A percentile compares a stretch with the other conserved stretches of the same genome.
These are phyloP conservation scores for Delia radicum DNA, from an alignment of 1,140 invertebrate genomes.

Conservation along the genomic window DNA sequence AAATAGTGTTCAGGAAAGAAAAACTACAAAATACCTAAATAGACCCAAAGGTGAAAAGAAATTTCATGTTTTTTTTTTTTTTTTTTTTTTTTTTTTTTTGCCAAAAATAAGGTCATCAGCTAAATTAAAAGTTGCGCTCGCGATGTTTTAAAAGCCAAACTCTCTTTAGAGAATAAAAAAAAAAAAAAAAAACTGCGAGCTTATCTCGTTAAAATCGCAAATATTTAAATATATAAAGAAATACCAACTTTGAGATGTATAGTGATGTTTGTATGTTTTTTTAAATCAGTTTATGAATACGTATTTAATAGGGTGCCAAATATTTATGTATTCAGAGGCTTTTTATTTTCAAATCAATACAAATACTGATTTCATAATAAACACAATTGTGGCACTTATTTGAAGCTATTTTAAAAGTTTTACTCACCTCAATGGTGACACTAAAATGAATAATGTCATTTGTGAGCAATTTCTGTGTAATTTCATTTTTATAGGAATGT, in stretches of 20 bases:
- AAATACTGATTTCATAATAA: no score
- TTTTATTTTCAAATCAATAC: no score
- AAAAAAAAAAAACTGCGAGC: neutral
- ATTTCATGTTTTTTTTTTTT: neutral
- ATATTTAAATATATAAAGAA: neutral
- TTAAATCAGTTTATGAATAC: no score
- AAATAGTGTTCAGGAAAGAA: neutral
- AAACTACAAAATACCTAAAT: neutral
- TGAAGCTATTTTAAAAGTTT: no score
- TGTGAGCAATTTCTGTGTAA: no score
- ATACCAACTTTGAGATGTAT: neutral
- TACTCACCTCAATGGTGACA: no score
- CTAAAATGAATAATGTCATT: no score
- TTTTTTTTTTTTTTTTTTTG: neutral
- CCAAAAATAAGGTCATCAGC: neutral
- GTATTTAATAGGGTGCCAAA: no score
- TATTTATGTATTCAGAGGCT: no score
- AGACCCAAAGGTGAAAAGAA: neutral
- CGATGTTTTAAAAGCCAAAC: neutral
- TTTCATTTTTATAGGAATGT: no score
- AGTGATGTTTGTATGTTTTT: neutral
- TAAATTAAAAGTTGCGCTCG: neutral
- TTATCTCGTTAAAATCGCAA: slow-evolving; percentile 4
- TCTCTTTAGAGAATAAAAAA: neutral
- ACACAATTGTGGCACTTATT: no score